A percentile compares a stretch with the other conserved stretches of the same genome.
Conservation (phyloP, 2,797 vertebrate genomes). For the Limnodromus scolopaceus region DNA sequence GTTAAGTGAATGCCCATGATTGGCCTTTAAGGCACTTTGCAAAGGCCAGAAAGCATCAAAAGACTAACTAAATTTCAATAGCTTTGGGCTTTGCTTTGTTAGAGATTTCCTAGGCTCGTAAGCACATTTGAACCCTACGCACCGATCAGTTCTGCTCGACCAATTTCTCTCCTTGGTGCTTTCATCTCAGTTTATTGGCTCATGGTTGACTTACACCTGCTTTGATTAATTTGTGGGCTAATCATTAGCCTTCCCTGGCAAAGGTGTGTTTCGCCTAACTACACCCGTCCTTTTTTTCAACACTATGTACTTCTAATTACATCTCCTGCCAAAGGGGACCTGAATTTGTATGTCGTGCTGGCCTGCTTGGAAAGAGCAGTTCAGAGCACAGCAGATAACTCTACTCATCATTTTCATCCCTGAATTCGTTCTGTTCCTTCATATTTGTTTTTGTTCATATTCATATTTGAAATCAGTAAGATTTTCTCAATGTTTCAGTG, state of each 20-base stretch:
- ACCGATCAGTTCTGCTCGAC: not conserved
- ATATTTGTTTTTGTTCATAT: no score
- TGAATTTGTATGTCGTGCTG: not conserved
- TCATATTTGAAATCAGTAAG: not conserved
- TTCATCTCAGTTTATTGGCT: not conserved
- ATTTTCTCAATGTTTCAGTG: not conserved
- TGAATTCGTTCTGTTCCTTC: not conserved
- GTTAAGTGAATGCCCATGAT: not conserved
- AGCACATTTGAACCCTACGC: not conserved
- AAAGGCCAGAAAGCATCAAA: not conserved
- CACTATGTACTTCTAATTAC: not conserved
- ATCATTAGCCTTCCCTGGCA: not conserved
- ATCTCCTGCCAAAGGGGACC: not conserved
- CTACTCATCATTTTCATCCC: not conserved
- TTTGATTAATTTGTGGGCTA: not conserved
- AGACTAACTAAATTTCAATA: not conserved
- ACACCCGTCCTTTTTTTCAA: not conserved
- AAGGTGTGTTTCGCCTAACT: not conserved
- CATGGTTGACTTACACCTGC: not conserved
- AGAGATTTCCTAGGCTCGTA: not conserved
- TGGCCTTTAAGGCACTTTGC: not conserved
- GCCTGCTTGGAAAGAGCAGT: not conserved
- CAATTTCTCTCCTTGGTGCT: not conserved
- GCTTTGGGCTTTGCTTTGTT: not conserved
- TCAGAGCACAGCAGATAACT: not conserved